phyloP scores from a whole-genome alignment of 2,113 vertebrate genomes.

The Oreochromis tanganicae region DNA sequence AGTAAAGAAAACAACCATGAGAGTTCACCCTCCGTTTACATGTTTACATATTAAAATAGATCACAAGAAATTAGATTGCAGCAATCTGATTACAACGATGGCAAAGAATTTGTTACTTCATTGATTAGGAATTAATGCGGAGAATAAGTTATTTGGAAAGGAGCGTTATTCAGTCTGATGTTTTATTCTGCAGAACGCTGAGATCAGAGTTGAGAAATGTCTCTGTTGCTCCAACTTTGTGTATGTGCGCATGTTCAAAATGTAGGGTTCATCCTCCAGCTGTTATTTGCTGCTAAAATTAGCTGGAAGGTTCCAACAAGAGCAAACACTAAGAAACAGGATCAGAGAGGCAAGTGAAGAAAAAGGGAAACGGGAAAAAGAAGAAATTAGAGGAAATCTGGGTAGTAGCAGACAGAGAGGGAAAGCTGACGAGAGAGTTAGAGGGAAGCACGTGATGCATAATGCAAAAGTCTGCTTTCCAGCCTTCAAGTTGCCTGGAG shows the following conservation, averaged over 20 bases:
- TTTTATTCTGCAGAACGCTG: conserved; percentile 1
- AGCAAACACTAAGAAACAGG: neutral
- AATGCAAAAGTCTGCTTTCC: conserved; percentile 37
- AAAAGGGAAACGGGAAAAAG: neutral
- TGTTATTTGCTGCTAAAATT: conserved; percentile 30
- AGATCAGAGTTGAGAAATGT: conserved; percentile 7
- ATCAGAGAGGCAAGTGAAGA: neutral
- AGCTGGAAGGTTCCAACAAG: neutral
- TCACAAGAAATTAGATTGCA: neutral
- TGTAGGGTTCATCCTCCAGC: neutral
- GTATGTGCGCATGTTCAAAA: neutral
- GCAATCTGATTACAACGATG: neutral
- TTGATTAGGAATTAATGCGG: conserved; percentile 26
- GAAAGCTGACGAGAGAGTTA: neutral
- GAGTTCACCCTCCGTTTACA: neutral
- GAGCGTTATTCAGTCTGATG: neutral
- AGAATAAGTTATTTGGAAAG: neutral
- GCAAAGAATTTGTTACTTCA: conserved; percentile 16
- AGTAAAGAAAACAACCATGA: neutral
- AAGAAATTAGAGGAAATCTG: neutral
- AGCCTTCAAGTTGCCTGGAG: conserved; percentile 10
- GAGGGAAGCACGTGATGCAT: conserved; percentile 10
- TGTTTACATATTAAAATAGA: neutral
- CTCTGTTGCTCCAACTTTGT: neutral
- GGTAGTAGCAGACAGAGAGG: neutral